Evolutionary conservation across 2,797 vertebrate species (phyloP).

Genomic region (Vespertilio murinus): DNA sequence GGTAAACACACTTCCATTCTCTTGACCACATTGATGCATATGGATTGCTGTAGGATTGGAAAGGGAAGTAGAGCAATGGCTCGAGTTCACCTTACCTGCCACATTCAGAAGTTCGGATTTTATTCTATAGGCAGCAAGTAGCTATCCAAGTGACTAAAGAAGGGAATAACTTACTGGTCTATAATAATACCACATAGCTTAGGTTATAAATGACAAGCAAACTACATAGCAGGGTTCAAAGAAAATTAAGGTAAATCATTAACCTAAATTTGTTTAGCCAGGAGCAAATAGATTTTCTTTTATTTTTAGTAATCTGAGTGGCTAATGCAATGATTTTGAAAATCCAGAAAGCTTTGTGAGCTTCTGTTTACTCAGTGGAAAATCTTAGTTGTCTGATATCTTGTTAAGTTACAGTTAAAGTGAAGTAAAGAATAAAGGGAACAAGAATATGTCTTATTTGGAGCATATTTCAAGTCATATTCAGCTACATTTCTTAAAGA

Average conservation of each 20-base stretch:
- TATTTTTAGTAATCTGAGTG: not conserved
- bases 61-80: not conserved
- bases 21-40: not conserved
- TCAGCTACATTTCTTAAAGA: not conserved
- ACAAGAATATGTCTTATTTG: not conserved
- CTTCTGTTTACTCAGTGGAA: conserved; percentile 35
- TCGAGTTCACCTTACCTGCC: not conserved
- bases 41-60: not conserved
- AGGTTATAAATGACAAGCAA: conserved; percentile 23
- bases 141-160: not conserved
- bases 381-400: not conserved
- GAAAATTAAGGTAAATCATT: conserved; percentile 5
- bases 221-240: not conserved
- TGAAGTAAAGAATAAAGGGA: conserved; percentile 7
- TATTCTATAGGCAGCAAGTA: not conserved
- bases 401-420: conserved; percentile 1
- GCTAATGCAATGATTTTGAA: conserved; percentile 34
- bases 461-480: not conserved
- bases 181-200: not conserved
- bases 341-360: conserved; percentile 6
- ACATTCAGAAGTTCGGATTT: not conserved
- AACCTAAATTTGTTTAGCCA: not conserved
- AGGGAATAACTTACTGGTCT: not conserved
- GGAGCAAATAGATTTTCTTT: not conserved
- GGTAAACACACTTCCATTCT: not conserved